These are phyloP conservation scores for Amblyornis subalaris DNA, from an alignment of 2,113 vertebrate species.

Conservation along the genomic window DNA sequence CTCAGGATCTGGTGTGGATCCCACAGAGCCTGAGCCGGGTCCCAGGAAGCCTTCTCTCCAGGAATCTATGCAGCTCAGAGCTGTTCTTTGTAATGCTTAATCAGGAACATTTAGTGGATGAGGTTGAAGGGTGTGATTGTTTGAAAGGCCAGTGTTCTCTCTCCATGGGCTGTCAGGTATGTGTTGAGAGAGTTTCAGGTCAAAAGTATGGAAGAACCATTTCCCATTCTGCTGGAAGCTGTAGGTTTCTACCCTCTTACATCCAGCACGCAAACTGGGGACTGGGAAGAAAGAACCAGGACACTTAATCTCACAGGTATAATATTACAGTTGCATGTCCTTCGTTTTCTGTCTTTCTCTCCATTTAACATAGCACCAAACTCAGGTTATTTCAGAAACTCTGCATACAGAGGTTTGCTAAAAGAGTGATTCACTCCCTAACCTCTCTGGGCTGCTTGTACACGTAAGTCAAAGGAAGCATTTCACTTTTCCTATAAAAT, in stretches of 20 bases:
- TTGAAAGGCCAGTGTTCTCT: background rate
- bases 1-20: background rate
- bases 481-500: background rate
- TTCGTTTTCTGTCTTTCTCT: background rate
- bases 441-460: background rate
- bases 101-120: rapidly evolving
- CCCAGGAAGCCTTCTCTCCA: background rate
- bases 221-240: background rate
- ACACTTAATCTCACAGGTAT: background rate
- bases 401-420: background rate
- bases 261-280: background rate
- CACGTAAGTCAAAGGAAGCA: background rate
- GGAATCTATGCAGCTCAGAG: background rate
- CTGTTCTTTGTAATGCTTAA: background rate
- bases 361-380: background rate
- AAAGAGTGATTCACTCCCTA: background rate
- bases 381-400: background rate
- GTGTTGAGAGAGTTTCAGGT: background rate
- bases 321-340: background rate
- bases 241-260: background rate
- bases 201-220: background rate
- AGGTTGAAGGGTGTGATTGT: background rate
- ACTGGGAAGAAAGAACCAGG: rapidly evolving
- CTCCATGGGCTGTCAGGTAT: background rate
- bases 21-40: background rate